Conservation (phyloP, 2,888 invertebrate species). For the Hymenopus coronatus region DNA sequence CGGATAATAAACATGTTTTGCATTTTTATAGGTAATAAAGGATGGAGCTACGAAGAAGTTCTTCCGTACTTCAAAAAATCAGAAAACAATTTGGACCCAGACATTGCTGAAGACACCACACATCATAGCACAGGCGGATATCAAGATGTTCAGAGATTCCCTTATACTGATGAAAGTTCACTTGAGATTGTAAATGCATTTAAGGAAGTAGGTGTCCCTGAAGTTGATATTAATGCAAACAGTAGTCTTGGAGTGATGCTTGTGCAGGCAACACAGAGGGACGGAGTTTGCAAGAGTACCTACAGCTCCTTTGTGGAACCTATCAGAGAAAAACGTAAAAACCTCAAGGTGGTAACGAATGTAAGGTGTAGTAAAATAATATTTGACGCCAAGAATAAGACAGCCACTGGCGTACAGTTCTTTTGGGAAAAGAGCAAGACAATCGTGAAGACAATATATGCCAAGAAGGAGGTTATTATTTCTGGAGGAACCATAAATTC, state of each 20-base stretch:
- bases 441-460: not conserved
- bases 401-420: not conserved
- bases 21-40: not conserved
- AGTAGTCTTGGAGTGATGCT: not conserved
- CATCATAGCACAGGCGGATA: not conserved
- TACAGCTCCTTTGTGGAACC: not conserved
- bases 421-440: not conserved
- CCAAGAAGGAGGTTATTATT: not conserved
- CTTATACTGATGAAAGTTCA: not conserved
- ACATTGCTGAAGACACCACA: not conserved
- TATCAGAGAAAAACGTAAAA: not conserved
- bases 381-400: not conserved
- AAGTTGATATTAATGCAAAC: not conserved
- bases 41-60: not conserved
- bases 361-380: not conserved
- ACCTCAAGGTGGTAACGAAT: conserved; percentile 8
- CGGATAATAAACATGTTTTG: not conserved
- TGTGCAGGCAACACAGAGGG: not conserved
- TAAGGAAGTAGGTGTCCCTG: not conserved
- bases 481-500: conserved; percentile 37
- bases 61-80: not conserved
- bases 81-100: not conserved
- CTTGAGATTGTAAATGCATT: not conserved
- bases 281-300: not conserved
- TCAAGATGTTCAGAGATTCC: not conserved